Base-by-base conservation (phyloP, 2,113 vertebrate genomes). In the Seriola rivoliana region DNA sequence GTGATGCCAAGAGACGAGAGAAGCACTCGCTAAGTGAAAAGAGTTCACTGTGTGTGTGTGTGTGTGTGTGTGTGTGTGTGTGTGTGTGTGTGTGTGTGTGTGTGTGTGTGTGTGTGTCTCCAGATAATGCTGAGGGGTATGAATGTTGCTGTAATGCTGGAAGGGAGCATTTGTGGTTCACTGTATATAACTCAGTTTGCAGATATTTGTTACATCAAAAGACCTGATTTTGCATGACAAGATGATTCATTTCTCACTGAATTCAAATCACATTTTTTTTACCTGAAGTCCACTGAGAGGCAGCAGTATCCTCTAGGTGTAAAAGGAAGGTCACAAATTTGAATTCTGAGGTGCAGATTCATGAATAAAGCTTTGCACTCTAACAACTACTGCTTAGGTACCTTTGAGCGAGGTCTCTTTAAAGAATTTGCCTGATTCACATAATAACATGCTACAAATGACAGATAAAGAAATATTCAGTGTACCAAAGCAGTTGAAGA, bases 1-100 rank as follows among this genome's bases (percentile, higher is more conserved):
- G 69, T 76, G 77, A 91, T 89, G 91, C 90, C 90, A 91, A 72
- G 80, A 92, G 87, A 89, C 25, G 44, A 89, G 85, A 88, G 71
- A 83, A 85, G 84, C 80, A 85, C 88, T 85, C 62, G 21, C 75
- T 91, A 86, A 91, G 91, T 89, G 85, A 85, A 78, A 54, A 75
- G 85, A 67, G 78, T 82, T 81, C 78, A 75, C 54, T 68, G 8
- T 78, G 76, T 71, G 21, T 67, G 8, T 69, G 36, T 34, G 9
- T 75, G 71, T 55, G 54, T 80, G 64, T 81, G 60, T 57, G 59
- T 46, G 57, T 58, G 66, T 23, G 71, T 58, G 29, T 71, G 32
- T 7, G 19, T 44, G 42, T 25, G 44, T 44, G 16, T 65, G 68
- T 59, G 21, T 54, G 21, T 75, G 50, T 73, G 52, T 70, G 23